phyloP scores from a whole-genome alignment of 1,140 invertebrate genomes.

The Eupristina koningsbergeri region DNA sequence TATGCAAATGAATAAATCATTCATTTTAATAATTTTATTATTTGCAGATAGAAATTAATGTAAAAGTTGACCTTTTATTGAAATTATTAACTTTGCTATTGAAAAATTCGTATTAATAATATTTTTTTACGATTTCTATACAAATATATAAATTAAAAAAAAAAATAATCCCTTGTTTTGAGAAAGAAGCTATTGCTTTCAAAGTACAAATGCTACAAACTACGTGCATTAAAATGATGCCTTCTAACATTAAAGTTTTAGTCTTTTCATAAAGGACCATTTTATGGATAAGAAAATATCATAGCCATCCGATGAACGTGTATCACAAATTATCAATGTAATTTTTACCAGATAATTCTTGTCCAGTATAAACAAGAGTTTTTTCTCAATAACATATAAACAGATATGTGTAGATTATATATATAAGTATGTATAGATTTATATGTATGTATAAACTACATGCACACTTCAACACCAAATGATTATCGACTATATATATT shows the following conservation, averaged over 20 bases:
- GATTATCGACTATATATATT: conserved; percentile 32
- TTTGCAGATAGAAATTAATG: too few species aligned
- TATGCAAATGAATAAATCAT: too few species aligned
- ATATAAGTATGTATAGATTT: neutral
- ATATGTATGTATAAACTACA: neutral
- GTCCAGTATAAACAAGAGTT: conserved; percentile 25
- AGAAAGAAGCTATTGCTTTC: neutral
- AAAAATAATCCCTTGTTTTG: neutral
- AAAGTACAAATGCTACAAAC: neutral
- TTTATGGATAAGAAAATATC: conserved; percentile 21
- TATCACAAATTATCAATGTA: conserved; percentile 38
- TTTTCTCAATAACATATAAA: conserved; percentile 14
- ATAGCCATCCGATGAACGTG: conserved; percentile 25
- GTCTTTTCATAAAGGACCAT: neutral
- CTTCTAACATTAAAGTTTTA: neutral
- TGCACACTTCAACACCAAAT: neutral
- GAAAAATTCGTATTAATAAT: too few species aligned
- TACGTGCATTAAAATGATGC: neutral
- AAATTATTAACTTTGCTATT: too few species aligned
- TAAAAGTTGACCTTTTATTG: too few species aligned
- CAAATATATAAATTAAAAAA: neutral
- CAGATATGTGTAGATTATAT: neutral
- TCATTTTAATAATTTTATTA: too few species aligned
- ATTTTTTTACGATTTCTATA: too few species aligned
- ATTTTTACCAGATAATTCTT: conserved; percentile 46